Percentiles rank a stretch among this genome's conserved stretches.
Conservation (phyloP, 1,140 invertebrate species). For the Drosophila lacteicornis region DNA sequence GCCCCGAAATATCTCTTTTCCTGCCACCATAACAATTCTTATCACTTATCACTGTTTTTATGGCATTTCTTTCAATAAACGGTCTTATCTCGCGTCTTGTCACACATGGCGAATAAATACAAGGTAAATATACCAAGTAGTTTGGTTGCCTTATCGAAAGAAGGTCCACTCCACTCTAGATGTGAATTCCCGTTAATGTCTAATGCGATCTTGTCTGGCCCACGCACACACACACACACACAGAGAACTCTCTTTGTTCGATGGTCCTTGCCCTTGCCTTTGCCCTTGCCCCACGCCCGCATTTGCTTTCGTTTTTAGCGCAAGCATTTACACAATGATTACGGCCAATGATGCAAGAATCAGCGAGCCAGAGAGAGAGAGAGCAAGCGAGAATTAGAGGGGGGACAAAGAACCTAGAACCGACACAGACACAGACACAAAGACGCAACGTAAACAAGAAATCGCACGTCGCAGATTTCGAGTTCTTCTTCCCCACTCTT, state of each 20-base stretch:
- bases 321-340: slow-evolving; percentile 75
- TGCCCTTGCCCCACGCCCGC: slow-evolving; percentile 37
- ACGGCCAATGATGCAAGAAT: slow-evolving; percentile 80
- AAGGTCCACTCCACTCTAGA: slow-evolving; percentile 16
- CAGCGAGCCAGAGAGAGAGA: slow-evolving; percentile 30
- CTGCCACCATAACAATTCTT: slow-evolving; percentile 35
- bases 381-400: slow-evolving; percentile 55
- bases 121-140: slow-evolving; percentile 10
- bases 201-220: slow-evolving; percentile 58
- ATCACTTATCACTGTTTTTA: slow-evolving; percentile 34
- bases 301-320: slow-evolving; percentile 75
- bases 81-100: slow-evolving; percentile 20
- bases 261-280: slow-evolving; percentile 72
- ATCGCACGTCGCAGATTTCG: slow-evolving; percentile 53
- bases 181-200: slow-evolving; percentile 30
- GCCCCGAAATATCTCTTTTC: slow-evolving; percentile 29
- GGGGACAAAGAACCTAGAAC: slow-evolving; percentile 32
- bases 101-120: slow-evolving; percentile 8
- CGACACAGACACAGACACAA: slow-evolving; percentile 20
- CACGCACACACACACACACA: slow-evolving; percentile 10
- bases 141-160: slow-evolving; percentile 26
- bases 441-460: slow-evolving; percentile 74
- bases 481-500: slow-evolving; percentile 25
- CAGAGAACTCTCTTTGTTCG: slow-evolving; percentile 63
- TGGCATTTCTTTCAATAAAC: slow-evolving; percentile 27